Conservation (phyloP, 2,113 vertebrate genomes). For the Pristiophorus japonicus region DNA sequence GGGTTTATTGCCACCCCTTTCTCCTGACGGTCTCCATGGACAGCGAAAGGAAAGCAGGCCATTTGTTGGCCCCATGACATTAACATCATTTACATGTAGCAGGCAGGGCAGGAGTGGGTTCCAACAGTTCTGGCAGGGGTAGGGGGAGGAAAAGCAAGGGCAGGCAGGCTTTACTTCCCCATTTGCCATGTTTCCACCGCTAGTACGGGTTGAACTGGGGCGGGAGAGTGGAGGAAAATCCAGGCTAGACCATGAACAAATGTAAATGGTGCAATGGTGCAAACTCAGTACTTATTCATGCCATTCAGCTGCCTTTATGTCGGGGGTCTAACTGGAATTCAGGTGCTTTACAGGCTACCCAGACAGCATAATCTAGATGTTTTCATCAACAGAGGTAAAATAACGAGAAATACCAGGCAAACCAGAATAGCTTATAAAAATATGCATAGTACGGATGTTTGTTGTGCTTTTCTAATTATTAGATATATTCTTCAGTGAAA, state of each 20-base stretch:
- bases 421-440: neutral
- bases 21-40: neutral
- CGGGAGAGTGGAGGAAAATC: neutral
- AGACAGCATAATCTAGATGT: neutral
- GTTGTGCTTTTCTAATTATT: neutral
- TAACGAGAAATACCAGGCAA: constrained; percentile 4
- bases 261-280: too few species aligned
- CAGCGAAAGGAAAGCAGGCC: neutral
- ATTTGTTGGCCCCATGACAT: neutral
- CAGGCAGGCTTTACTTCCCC: neutral
- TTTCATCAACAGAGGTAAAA: neutral
- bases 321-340: neutral
- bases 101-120: neutral
- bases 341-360: too few species aligned
- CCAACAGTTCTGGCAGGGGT: neutral
- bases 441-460: neutral
- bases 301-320: neutral
- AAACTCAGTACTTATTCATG: neutral
- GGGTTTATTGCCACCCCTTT: neutral
- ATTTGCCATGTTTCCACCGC: neutral
- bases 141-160: neutral
- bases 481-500: constrained; percentile 18
- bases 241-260: neutral
- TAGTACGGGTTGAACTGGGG: neutral
- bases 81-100: neutral